phyloP scores from a whole-genome alignment of 2,113 vertebrate species.

The Lethenteron reissneri region DNA sequence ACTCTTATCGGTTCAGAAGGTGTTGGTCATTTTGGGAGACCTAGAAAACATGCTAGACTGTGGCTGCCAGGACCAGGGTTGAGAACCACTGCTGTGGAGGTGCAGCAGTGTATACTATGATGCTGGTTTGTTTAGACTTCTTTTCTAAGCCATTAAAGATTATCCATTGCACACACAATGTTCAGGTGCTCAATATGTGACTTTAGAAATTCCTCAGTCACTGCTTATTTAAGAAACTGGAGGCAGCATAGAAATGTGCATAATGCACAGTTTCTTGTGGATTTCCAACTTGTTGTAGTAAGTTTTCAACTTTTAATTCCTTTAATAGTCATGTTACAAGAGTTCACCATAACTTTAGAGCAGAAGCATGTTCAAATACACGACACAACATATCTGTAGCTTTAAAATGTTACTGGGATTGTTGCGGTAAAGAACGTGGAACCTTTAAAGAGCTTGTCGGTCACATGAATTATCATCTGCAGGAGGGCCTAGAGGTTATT shows the following conservation, averaged over 20 bases:
- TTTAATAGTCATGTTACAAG: slow-evolving; percentile 9
- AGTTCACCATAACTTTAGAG: slow-evolving; percentile 1
- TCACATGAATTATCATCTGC: too few relatives aligned
- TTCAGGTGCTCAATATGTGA: neutral
- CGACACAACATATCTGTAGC: too few relatives aligned
- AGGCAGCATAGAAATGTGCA: slow-evolving; percentile 6
- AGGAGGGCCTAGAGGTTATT: too few relatives aligned
- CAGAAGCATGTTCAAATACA: neutral
- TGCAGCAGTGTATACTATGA: slow-evolving; percentile 12
- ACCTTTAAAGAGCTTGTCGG: too few relatives aligned
- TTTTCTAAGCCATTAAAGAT: neutral
- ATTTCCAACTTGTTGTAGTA: slow-evolving; percentile 6
- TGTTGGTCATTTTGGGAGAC: slow-evolving; percentile 8
- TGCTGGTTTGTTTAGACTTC: slow-evolving; percentile 13
- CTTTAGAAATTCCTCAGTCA: neutral
- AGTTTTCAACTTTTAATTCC: slow-evolving; percentile 8
- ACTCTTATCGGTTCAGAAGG: slow-evolving; percentile 8
- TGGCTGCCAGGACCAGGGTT: slow-evolving; percentile 10
- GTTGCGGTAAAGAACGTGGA: too few relatives aligned
- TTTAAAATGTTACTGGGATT: too few relatives aligned
- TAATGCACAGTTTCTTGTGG: slow-evolving; percentile 4
- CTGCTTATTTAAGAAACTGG: neutral
- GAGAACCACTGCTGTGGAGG: neutral
- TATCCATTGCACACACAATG: too few relatives aligned
- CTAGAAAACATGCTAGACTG: slow-evolving; percentile 12